These are phyloP conservation scores for Dissostichus mawsoni DNA, from an alignment of 2,113 vertebrate genomes.

Conservation along the genomic window DNA sequence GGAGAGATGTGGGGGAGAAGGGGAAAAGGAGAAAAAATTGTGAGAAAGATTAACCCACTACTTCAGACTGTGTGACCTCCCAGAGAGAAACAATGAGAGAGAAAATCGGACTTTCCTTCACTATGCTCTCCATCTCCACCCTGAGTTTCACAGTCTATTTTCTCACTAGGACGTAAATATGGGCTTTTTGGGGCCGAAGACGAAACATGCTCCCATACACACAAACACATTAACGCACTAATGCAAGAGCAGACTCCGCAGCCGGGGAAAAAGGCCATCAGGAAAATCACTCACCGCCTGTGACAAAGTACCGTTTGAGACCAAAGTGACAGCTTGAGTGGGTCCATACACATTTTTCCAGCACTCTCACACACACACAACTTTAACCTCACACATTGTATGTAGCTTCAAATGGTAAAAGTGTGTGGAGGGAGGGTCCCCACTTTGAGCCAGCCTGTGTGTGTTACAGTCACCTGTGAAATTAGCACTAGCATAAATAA, in stretches of 20 bases:
- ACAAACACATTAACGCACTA: background rate
- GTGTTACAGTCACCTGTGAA: slow-evolving; percentile 27
- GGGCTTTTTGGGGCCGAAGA: slow-evolving; percentile 12
- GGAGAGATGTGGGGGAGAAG: background rate
- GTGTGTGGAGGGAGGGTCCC: slow-evolving; percentile 3
- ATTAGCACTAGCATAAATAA: background rate
- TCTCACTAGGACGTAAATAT: slow-evolving; percentile 14
- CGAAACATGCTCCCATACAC: background rate
- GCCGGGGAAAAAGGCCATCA: slow-evolving; percentile 12
- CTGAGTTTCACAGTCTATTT: slow-evolving; percentile 37
- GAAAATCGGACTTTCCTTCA: slow-evolving; percentile 11
- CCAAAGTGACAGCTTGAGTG: slow-evolving; percentile 48
- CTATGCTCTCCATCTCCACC: slow-evolving; percentile 25
- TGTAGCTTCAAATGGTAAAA: background rate
- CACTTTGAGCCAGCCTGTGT: background rate
- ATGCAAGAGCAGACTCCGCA: background rate
- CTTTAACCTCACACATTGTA: slow-evolving; percentile 13
- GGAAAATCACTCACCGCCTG: slow-evolving; percentile 41
- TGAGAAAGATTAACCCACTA: slow-evolving; percentile 3
- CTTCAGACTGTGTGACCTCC: background rate
- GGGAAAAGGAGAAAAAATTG: background rate
- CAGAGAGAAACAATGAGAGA: background rate
- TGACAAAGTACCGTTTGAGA: slow-evolving; percentile 40
- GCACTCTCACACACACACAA: slow-evolving; percentile 4
- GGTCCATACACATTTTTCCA: slow-evolving; percentile 15